phyloP scores from a whole-genome alignment of 2,888 invertebrate species.

The Pristionchus maxplancki region DNA sequence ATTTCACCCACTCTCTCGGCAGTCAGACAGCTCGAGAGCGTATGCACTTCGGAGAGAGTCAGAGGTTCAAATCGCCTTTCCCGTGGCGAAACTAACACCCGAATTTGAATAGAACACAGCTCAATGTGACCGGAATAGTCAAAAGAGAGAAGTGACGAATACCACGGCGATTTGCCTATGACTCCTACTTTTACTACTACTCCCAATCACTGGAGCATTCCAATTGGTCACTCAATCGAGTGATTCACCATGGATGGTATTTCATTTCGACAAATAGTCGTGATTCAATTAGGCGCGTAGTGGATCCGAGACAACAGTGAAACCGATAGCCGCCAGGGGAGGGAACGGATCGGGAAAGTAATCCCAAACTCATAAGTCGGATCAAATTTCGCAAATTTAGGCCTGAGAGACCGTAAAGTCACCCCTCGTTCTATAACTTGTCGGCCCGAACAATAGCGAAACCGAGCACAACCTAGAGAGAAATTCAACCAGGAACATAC shows the following conservation, averaged over 20 bases:
- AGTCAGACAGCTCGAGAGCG: neutral
- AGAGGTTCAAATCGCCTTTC: neutral
- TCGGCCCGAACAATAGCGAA: neutral
- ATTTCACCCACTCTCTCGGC: neutral
- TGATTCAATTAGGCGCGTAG: neutral
- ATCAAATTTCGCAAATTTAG: too few relatives aligned
- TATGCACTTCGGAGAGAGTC: neutral
- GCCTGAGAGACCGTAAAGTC: too few relatives aligned
- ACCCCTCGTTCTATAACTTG: too few relatives aligned
- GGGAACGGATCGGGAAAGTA: neutral
- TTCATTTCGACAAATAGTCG: neutral
- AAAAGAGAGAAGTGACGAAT: neutral
- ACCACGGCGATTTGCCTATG: neutral
- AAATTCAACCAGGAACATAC: neutral
- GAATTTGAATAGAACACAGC: neutral
- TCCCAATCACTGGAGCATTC: neutral
- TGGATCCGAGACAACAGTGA: neutral
- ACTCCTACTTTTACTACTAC: neutral
- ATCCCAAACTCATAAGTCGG: too few relatives aligned
- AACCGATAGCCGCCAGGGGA: neutral
- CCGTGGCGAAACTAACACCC: neutral
- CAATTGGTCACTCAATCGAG: neutral
- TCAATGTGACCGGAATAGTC: neutral
- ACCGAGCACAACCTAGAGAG: neutral
- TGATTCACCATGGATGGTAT: constrained; percentile 6